Evolutionary conservation across 1,140 invertebrate species (phyloP).

Genomic region (Psilanteris sp.): DNA sequence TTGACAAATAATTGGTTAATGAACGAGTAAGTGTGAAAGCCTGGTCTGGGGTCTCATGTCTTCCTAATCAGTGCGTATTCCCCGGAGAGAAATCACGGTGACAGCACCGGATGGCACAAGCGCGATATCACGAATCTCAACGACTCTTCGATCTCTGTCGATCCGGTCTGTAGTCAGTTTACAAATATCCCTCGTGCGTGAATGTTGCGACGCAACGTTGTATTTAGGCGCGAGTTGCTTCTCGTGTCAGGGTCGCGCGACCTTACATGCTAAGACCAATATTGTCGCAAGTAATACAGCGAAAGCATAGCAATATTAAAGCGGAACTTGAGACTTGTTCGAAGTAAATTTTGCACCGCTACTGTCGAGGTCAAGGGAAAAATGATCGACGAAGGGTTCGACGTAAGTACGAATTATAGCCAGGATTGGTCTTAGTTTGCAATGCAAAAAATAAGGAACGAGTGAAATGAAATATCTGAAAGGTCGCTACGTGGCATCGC

Average conservation of each 20-base stretch:
- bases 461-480: constrained; percentile 62
- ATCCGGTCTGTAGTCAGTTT: constrained; percentile 64
- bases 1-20: constrained; percentile 64
- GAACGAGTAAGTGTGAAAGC: constrained; percentile 57
- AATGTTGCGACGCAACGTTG: constrained; percentile 32
- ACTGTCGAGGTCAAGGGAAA: constrained; percentile 41
- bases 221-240: constrained; percentile 3
- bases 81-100: constrained; percentile 71
- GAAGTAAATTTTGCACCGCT: constrained; percentile 21
- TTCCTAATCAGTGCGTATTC: constrained; percentile 69
- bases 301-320: background rate
- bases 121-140: constrained; percentile 73
- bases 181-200: constrained; percentile 64
- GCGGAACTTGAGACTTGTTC: constrained; percentile 8
- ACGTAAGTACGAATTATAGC: constrained; percentile 58
- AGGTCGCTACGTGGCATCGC: constrained; percentile 60
- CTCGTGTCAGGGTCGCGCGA: background rate
- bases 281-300: constrained; percentile 1
- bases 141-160: constrained; percentile 66
- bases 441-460: constrained; percentile 42
- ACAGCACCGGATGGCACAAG: constrained; percentile 78
- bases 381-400: constrained; percentile 73
- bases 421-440: constrained; percentile 41
- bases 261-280: constrained; percentile 3
- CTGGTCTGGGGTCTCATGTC: constrained; percentile 58